These are phyloP conservation scores for Menura novaehollandiae DNA, from an alignment of 2,113 vertebrate genomes.

Conservation along the genomic window DNA sequence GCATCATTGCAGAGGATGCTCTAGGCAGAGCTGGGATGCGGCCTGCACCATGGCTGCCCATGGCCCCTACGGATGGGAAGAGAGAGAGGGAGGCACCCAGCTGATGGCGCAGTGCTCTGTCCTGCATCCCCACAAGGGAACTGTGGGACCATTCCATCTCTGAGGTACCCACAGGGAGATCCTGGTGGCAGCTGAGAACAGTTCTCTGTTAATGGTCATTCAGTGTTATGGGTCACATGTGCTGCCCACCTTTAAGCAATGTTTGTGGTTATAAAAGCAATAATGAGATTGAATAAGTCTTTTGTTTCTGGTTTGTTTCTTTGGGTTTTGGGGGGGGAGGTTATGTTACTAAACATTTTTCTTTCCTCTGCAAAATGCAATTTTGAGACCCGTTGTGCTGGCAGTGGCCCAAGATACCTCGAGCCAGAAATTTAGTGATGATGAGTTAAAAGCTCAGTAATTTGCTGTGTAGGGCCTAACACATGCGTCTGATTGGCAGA, in stretches of 20 bases:
- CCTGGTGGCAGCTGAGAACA: neutral
- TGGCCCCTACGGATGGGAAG: rapidly evolving
- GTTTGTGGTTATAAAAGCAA: neutral
- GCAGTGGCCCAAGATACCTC: neutral
- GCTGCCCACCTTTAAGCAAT: neutral
- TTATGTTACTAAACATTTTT: neutral
- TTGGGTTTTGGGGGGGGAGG: neutral
- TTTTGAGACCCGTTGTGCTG: rapidly evolving
- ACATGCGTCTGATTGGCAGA: neutral
- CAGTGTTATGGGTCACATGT: rapidly evolving
- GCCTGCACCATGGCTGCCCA: rapidly evolving
- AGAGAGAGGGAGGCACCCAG: neutral
- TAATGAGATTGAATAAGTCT: neutral
- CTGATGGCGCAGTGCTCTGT: neutral
- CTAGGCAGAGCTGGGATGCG: neutral
- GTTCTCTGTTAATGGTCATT: neutral
- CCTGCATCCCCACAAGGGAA: rapidly evolving
- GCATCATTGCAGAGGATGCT: neutral
- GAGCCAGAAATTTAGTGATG: neutral
- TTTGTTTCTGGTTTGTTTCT: neutral
- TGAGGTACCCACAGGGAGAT: neutral
- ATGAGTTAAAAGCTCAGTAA: neutral
- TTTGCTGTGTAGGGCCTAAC: neutral
- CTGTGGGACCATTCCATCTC: rapidly evolving
- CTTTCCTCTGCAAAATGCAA: neutral